Base-by-base conservation (phyloP, 1,140 invertebrate genomes). In the Homalodisca vitripennis region DNA sequence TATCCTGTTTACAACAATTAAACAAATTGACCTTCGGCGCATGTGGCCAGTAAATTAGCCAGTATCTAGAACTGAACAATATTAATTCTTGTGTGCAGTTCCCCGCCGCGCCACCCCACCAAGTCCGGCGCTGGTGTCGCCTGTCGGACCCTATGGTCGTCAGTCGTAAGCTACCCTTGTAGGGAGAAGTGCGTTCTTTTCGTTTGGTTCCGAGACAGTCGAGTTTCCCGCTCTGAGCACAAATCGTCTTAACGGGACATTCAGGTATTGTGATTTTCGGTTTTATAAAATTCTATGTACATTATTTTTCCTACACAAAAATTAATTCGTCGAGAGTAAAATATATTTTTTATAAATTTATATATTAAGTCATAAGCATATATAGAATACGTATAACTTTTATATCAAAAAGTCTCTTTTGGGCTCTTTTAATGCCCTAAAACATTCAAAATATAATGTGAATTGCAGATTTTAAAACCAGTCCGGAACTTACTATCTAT, bases 1-100 rank as follows among this genome's bases (percentile, higher is more conserved):
- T 60, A 60, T 60, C 55, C 55, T 60, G 55, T 60, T 60, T 60
- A 60, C 55, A 60, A 60, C 55, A 60, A 60, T 60, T 60, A 60
- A 60, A 60, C 55, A 27, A 60, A 60, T 60, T 60, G 55, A 60
- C 55, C 55, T 29, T 60, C 55, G 10, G n/a, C 3, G 2, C 55
- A 60, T 60, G 55, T 30, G 55, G 26, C 29, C 55, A 60, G 29
- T 60, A 27, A 60, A 60, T 60, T 30, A 13, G 27, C 24, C 55
- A 6, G 26, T 24, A 60, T 14, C 24, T 13, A 13, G 6, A 27
- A 27, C 22, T 53, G 3, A 22, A 22, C 24, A 24, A 27, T 26
- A 60, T 27, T 13, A 60, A 60, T 60, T 60, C 55, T 26, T 22
- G 6, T 60, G 27, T 60, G 48, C 29, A 60, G 55, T 60, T 60